Base-by-base conservation (phyloP, 1,140 invertebrate genomes). In the Panagrolaimus sp. region DNA sequence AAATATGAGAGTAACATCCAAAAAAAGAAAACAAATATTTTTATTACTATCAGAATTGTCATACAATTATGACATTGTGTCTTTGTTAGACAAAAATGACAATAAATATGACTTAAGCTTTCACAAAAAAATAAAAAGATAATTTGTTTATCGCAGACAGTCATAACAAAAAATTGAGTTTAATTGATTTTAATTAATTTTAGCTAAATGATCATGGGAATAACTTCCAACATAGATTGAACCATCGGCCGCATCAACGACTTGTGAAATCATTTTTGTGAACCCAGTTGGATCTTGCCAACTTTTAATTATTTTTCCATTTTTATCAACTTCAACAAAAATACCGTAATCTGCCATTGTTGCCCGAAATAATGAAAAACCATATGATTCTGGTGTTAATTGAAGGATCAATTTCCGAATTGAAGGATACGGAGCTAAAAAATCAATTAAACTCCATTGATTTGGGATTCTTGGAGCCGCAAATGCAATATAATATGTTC, bases 251-350 rank as follows among this genome's bases (percentile, higher is more conserved):
- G 52, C 28, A 28, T 58, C 52, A 21, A 28, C 17, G 1, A 28
- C 17, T 28, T 58, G 52, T 21, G 52, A 58, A 28, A 58, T 58
- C 21, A 58, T 26, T 8, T 28, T 21, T 28, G 28, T 28, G 2
- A 26, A 26, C 1, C 52, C 52, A 28, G 52, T 26, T 58, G 52
- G 52, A 28, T 58, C 52, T 2, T 58, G 52, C 52, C 52, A 58
- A 28, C 15, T 21, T 21, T 58, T 28, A 21, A 58, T n/a, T 1
- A 58, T 58, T 10, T 58, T 58, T 21, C 52, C 52, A 17, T 58
- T 58, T 28, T 26, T n/a, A 14, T 58, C 52, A 28, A 58, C 52
- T 58, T 58, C 52, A 21, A 58, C 28, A 28, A 58, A 58, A 26
- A 58, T 28, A 58, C 52, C 52, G 8, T 10, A 24, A 1, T 14